Evolutionary conservation across 2,113 vertebrate genomes (phyloP), one percentile per base, ranked within the genome.

Genomic region (Lepidothrix coronata): DNA sequence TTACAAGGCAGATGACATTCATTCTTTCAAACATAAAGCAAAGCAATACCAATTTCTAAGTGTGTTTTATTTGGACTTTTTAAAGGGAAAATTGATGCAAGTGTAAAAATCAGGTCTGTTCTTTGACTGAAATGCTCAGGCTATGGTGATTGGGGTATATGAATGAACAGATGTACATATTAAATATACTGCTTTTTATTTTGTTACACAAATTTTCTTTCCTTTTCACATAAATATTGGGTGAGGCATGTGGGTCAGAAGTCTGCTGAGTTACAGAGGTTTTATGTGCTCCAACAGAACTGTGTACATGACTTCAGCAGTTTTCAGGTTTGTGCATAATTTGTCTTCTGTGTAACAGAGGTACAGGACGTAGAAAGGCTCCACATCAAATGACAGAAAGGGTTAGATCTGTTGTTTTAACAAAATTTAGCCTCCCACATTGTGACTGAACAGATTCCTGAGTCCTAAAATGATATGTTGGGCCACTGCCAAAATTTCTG

Each of bases 401-500:
- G 31, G 41, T 72, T 75, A 54, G 28, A 37, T 59, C 30, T 66
- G 25, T 59, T 91, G 33, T 79, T 92, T 85, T 62, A 85, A 44
- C 0, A 0, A 65, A 95, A 87, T 19, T 49, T 61, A 48, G 6
- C 77, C 25, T 85, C 33, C n/a, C 9, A 61, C 24, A 82, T 82
- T 75, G 52, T 71, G 73, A 44, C 37, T 63, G 73, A 87, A 77
- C 11, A 85, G 39, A 67, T 62, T 81, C 66, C 39, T 89, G 61
- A 57, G 89, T 89, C 70, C 25, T 66, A 65, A 81, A 66, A 89
- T 59, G 59, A 67, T 61, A 52, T 7, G 3, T 46, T 85, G 91
- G 49, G 37, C 76, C 20, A 4, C 73, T 87, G 84, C 89, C 77
- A 91, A 75, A 8, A 82, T 84, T 68, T 81, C 84, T 81, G 73